These are phyloP conservation scores for Mnemiopsis leidyi DNA, from an alignment of 37 sponge, comb jelly and placozoan species.

Conservation along the genomic window DNA sequence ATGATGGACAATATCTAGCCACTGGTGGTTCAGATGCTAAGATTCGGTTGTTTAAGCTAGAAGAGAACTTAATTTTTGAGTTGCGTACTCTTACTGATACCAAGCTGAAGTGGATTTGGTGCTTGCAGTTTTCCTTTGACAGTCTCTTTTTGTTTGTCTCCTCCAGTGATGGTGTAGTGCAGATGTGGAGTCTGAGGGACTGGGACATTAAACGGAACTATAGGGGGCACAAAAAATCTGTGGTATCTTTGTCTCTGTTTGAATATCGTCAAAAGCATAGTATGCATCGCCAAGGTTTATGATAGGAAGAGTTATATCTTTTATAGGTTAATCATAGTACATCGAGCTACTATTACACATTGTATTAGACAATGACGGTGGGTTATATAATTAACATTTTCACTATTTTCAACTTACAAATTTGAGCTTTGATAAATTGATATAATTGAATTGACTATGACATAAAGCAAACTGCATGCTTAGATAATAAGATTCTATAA, in stretches of 20 bases:
- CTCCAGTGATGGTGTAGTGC: slow-evolving; percentile 50
- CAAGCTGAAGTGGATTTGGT: slow-evolving; percentile 45
- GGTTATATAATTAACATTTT: too few species aligned
- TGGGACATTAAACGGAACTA: not conserved
- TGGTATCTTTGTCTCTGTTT: slow-evolving; percentile 18
- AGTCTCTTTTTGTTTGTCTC: not conserved
- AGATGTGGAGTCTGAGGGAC: slow-evolving; percentile 51
- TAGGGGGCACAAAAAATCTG: slow-evolving; percentile 52
- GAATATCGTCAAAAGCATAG: slow-evolving; percentile 45
- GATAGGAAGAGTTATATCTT: too few species aligned
- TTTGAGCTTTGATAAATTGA: too few species aligned
- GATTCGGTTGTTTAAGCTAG: slow-evolving; percentile 1
- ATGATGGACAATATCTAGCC: slow-evolving; percentile 27
- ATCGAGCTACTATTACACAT: too few species aligned
- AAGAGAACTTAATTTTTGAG: not conserved
- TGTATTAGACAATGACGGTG: too few species aligned
- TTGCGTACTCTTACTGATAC: not conserved
- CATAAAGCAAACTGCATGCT: too few species aligned
- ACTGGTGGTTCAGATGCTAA: slow-evolving; percentile 61
- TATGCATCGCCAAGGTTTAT: not conserved
- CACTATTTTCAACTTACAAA: too few species aligned
- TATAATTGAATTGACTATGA: too few species aligned
- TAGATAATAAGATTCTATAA: too few species aligned
- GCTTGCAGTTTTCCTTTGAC: slow-evolving; percentile 36
- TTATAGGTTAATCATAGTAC: too few species aligned